These are phyloP conservation scores for Tichodroma muraria DNA, from an alignment of 2,113 vertebrate genomes.

Conservation along the genomic window DNA sequence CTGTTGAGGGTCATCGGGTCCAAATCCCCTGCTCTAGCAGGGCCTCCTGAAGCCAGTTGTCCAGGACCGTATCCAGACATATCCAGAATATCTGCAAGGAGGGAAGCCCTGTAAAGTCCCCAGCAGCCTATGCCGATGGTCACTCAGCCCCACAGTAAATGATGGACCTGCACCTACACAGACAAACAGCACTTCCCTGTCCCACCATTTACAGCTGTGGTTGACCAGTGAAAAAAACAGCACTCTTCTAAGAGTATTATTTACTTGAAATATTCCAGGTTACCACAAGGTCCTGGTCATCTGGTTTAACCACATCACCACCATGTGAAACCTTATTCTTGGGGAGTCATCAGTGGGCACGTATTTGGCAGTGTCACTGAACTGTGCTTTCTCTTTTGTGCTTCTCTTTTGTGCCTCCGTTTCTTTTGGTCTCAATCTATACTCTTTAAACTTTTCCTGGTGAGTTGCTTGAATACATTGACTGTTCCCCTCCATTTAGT, in stretches of 20 bases:
- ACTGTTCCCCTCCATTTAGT: no score
- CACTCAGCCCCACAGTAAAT: not conserved
- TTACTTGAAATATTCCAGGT: not conserved
- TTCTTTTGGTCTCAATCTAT: not conserved
- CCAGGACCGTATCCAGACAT: not conserved
- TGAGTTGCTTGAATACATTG: not conserved
- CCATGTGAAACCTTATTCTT: not conserved
- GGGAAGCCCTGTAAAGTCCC: not conserved
- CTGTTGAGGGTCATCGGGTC: not conserved
- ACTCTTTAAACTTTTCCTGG: not conserved
- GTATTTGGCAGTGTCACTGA: not conserved
- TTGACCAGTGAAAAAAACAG: not conserved
- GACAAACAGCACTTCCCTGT: not conserved
- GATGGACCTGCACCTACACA: not conserved
- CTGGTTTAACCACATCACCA: not conserved
- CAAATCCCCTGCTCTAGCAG: not conserved
- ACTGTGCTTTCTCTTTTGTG: not conserved
- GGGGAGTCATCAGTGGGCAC: not conserved
- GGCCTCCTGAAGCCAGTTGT: not conserved
- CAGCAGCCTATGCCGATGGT: rapidly evolving
- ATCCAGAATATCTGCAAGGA: not conserved
- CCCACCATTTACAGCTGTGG: not conserved
- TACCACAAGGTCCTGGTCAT: not conserved
- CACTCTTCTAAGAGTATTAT: not conserved
- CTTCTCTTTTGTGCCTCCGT: not conserved